Evolutionary conservation across 2,888 invertebrate species (phyloP).

Genomic region (Hedya salicella): DNA sequence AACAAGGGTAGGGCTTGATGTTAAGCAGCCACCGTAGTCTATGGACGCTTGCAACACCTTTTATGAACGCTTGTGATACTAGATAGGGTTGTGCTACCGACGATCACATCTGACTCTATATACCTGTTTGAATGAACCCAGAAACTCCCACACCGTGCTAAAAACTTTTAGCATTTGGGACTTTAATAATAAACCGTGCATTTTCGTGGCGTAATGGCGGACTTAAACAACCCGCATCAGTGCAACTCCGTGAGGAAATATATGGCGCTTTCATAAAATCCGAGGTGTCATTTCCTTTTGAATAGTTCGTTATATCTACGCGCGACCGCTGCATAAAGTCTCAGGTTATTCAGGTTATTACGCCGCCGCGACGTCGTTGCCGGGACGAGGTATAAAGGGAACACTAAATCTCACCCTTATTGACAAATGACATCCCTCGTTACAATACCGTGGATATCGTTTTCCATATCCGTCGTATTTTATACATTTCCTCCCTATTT

Average conservation of each 20-base stretch:
- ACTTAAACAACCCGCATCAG: constrained; percentile 20
- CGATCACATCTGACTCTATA: too few species aligned
- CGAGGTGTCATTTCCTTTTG: constrained; percentile 75
- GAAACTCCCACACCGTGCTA: neutral
- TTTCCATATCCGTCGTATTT: constrained; percentile 64
- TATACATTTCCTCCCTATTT: constrained; percentile 61
- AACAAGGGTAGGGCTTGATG: too few species aligned
- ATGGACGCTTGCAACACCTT: too few species aligned
- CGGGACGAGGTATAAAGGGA: constrained; percentile 61
- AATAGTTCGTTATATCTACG: constrained; percentile 73
- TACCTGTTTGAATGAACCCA: neutral
- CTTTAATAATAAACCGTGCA: neutral
- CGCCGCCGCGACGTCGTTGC: constrained; percentile 52
- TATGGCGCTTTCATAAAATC: constrained; percentile 70
- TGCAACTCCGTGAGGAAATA: constrained; percentile 32
- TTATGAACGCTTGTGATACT: too few species aligned
- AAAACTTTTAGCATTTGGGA: neutral
- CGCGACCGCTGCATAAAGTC: constrained; percentile 60
- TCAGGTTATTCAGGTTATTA: constrained; percentile 67
- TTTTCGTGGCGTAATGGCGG: constrained; percentile 29
- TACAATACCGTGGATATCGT: constrained; percentile 66
- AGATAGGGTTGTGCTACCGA: too few species aligned
- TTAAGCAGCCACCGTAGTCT: too few species aligned
- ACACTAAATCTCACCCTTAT: constrained; percentile 69
- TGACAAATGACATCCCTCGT: constrained; percentile 73